These are phyloP conservation scores for Corydoras maculifer DNA, from an alignment of 2,113 vertebrate species.

Conservation along the genomic window DNA sequence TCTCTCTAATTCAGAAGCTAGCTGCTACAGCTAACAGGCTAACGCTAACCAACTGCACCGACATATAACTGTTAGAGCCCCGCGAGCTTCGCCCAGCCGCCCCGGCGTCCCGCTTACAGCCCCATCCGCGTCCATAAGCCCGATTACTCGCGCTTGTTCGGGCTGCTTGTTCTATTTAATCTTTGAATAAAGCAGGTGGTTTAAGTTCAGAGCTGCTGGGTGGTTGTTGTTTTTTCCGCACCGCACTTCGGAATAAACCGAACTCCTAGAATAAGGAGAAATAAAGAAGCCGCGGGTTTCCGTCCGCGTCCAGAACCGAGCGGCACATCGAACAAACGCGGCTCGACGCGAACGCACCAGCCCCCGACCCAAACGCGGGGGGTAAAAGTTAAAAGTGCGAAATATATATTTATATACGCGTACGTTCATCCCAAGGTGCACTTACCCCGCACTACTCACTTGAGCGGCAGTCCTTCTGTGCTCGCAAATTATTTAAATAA, in stretches of 20 bases:
- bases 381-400: slow-evolving; percentile 63
- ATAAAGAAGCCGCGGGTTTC: slow-evolving; percentile 46
- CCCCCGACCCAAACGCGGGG: slow-evolving; percentile 24
- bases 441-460: slow-evolving; percentile 64
- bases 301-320: slow-evolving; percentile 18
- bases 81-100: not conserved
- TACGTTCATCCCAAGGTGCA: slow-evolving; percentile 58
- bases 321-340: not conserved
- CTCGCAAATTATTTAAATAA: slow-evolving; percentile 71
- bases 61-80: slow-evolving; percentile 42
- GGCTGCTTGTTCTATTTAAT: not conserved
- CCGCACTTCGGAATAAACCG: slow-evolving; percentile 49
- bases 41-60: slow-evolving; percentile 32
- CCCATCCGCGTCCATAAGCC: no score
- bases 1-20: slow-evolving; percentile 28
- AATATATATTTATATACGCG: slow-evolving; percentile 42
- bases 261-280: slow-evolving; percentile 69
- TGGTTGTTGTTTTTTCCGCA: slow-evolving; percentile 35
- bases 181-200: slow-evolving; percentile 37
- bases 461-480: slow-evolving; percentile 65
- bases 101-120: no score
- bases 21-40: slow-evolving; percentile 44
- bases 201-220: slow-evolving; percentile 54
- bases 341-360: slow-evolving; percentile 3
- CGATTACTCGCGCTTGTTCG: not conserved